phyloP scores from a whole-genome alignment of 2,888 invertebrate genomes.

The Thysanoteuthis rhombus region DNA sequence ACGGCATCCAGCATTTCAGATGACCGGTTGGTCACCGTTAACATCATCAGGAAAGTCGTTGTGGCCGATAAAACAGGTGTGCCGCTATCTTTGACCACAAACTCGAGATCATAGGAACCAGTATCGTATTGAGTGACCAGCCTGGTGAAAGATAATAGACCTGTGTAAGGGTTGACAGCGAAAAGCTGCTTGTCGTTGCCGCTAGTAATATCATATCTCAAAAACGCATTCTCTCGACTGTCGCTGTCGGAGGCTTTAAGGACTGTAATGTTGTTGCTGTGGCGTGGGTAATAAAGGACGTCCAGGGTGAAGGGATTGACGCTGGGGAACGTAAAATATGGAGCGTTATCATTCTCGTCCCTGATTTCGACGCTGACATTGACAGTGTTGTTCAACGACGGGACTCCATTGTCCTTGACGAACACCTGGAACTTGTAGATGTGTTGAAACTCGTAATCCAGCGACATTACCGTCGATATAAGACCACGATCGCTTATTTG shows the following conservation, averaged over 20 bases:
- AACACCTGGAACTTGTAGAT: conserved; percentile 35
- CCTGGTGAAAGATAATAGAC: not conserved
- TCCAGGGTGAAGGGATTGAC: not conserved
- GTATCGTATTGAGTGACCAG: not conserved
- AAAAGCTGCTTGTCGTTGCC: not conserved
- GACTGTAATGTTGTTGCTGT: not conserved
- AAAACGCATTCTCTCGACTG: not conserved
- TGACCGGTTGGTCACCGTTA: not conserved
- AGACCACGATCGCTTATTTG: not conserved
- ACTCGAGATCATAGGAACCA: not conserved
- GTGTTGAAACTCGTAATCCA: not conserved
- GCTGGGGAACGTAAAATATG: conserved; percentile 32
- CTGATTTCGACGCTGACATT: conserved; percentile 36
- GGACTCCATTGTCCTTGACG: conserved; percentile 41
- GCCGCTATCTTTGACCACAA: not conserved
- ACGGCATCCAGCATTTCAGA: not conserved
- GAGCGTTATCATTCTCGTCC: conserved; percentile 43
- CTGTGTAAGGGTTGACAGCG: not conserved
- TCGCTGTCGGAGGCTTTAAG: not conserved
- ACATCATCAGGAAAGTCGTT: not conserved
- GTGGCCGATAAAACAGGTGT: not conserved
- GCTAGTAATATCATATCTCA: not conserved
- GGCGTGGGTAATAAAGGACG: not conserved
- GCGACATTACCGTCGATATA: not conserved
- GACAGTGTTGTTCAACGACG: conserved; percentile 36